Evolutionary conservation across 2,797 vertebrate genomes (phyloP).

Genomic region (Helicolenus hilgendorfi): DNA sequence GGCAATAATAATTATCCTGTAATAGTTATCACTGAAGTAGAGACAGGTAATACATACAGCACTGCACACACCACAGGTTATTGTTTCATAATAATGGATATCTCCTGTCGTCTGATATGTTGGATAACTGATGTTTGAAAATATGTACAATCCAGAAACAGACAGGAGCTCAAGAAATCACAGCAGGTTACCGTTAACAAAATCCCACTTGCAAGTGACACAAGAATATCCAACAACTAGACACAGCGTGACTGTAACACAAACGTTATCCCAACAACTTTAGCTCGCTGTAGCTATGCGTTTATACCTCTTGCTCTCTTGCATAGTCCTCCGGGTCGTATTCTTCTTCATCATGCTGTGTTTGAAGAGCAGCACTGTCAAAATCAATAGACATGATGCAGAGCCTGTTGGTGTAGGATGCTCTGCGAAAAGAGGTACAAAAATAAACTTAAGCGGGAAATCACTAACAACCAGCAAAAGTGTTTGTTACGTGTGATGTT

Average conservation of each 20-base stretch:
- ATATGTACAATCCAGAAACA: background rate
- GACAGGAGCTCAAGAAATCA: background rate
- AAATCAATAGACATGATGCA: conserved; percentile 96
- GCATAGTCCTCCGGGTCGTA: conserved; percentile 96
- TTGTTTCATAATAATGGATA: background rate
- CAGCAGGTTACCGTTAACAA: background rate
- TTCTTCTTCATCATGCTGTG: conserved; percentile 95
- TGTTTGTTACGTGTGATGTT: background rate
- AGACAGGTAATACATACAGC: background rate
- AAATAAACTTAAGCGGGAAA: background rate
- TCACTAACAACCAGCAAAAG: background rate
- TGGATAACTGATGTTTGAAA: background rate
- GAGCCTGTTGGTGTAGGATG: background rate
- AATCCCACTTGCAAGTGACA: background rate
- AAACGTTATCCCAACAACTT: background rate
- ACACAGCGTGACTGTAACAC: background rate
- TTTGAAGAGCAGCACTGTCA: conserved; percentile 94
- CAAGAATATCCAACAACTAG: background rate
- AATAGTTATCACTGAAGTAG: background rate
- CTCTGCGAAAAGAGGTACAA: background rate
- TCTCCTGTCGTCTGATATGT: background rate
- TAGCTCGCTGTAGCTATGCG: background rate
- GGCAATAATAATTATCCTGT: background rate
- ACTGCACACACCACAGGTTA: background rate
- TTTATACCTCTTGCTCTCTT: conserved; percentile 95